Evolutionary conservation across 2,113 vertebrate genomes (phyloP).

Genomic region (Caranx ignobilis): DNA sequence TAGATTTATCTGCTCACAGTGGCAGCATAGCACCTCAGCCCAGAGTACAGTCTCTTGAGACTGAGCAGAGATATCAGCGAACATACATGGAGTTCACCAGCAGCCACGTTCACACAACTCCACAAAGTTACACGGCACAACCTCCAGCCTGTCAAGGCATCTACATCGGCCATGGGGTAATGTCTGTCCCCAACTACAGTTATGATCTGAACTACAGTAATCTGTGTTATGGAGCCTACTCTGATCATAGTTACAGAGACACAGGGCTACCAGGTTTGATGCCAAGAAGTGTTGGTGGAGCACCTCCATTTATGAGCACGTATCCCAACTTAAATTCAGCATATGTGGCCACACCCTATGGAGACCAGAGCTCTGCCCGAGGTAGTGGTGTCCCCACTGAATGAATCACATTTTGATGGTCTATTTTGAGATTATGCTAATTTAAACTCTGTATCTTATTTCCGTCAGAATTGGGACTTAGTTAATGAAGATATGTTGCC

Average conservation of each 20-base stretch:
- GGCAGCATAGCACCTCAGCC: background rate
- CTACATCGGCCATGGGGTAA: background rate
- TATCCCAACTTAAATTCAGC: background rate
- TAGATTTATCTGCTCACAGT: background rate
- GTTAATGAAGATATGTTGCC: too few relatives aligned
- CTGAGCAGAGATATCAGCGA: background rate
- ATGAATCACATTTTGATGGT: background rate
- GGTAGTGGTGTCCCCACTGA: background rate
- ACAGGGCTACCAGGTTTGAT: background rate
- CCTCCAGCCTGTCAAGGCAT: background rate
- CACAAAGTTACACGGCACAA: slow-evolving; percentile 3
- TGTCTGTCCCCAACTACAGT: slow-evolving; percentile 1
- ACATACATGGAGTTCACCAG: background rate
- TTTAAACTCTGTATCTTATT: background rate
- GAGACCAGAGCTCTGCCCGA: background rate
- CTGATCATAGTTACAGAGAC: slow-evolving; percentile 5
- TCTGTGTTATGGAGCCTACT: background rate
- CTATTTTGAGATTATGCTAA: background rate
- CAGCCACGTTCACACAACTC: background rate
- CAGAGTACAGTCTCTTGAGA: too few relatives aligned
- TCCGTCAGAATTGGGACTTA: too few relatives aligned
- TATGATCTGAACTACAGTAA: too few relatives aligned
- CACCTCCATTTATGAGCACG: background rate
- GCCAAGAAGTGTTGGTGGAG: background rate
- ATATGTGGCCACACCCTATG: background rate